Evolutionary conservation across 2,113 vertebrate genomes (phyloP), one percentile per base, ranked within the genome.

Genomic region (Azemiops feae): DNA sequence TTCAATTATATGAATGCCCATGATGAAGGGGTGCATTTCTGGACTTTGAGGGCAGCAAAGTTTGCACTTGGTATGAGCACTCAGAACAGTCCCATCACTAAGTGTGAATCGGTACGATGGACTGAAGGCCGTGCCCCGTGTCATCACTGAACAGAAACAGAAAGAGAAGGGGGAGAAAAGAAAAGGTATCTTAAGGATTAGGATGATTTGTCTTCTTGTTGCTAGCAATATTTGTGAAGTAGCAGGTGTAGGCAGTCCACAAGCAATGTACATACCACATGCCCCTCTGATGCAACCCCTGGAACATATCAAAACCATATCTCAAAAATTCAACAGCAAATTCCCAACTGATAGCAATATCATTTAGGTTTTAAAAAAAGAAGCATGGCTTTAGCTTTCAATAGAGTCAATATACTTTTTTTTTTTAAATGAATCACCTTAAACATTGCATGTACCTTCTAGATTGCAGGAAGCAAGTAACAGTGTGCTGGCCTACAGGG

Each of bases 1-100:
- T 98, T 99, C 98, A 93, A 99, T 99, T 98, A 99, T 98, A 97
- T 99, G 99, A 96, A 99, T 99, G 97, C 99, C 99, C 99, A 99
- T 98, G 96, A 99, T 99, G 98, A 99, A 99, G 96, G 99, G 99
- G 95, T 99, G 99, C 96, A 98, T 97, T 60, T 99, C 99, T 30
- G 98, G 98, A 97, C 98, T 99, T 93, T 98, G 98, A 94, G 99
- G 99, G 97, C 98, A 99, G 98, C 98, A 99, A 96, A 99, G 99
- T 96, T 99, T 99, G 97, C 99, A 99, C 98, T 99, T 99, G 96
- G 99, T 99, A 98, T 99, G 99, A 94, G 99, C 99, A 54, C 99
- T 99, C 93, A 99, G 98, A 91, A 98, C 97, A 0, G 98, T 99
- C 93, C 99, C 99, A 12, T 99, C 99, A 88, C 98, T 99, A 96